phyloP scores from a whole-genome alignment of 2,113 vertebrate genomes.

The human region GRCh38 chr13:39327001-39327500 shows the following conservation, averaged over 20 bases:
- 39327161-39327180: not conserved
- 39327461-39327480: not conserved
- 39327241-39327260: not conserved
- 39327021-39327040: not conserved
- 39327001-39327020: not conserved
- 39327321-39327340: not conserved
- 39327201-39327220: not conserved
- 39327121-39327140: not conserved
- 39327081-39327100: not conserved
- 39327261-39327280: not conserved
- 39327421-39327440: too few species aligned
- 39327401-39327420: not conserved
- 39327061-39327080: not conserved
- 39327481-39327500: fast-evolving
- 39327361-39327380: not conserved
- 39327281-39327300: not conserved
- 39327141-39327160: not conserved
- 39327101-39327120: not conserved
- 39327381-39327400: not conserved
- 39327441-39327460: not conserved
- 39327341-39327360: not conserved
- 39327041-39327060: not conserved
- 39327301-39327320: not conserved
- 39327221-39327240: not conserved
- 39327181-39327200: fast-evolving